Percentiles rank a stretch among this genome's conserved stretches.
phyloP scores from a whole-genome alignment of 2,797 vertebrate genomes.

The Pristis pectinata region DNA sequence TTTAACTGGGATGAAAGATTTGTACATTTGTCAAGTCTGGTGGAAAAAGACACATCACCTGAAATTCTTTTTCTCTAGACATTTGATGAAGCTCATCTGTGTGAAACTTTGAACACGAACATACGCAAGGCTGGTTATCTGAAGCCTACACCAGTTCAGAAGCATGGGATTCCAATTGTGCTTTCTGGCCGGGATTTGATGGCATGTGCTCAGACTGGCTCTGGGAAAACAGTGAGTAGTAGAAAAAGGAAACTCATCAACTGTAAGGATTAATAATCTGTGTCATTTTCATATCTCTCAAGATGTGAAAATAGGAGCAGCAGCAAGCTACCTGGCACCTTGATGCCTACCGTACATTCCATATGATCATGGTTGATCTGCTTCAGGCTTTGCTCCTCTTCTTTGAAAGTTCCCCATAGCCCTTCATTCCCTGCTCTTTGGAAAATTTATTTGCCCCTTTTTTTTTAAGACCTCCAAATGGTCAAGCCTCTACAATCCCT shows the following conservation, averaged over 20 bases:
- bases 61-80: slow-evolving; percentile 53
- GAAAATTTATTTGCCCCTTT: too few species aligned
- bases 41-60: not conserved
- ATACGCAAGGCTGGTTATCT: slow-evolving; percentile 76
- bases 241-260: not conserved
- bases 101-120: slow-evolving; percentile 69
- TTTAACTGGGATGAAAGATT: not conserved
- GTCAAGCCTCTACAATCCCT: too few species aligned
- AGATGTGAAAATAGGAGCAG: too few species aligned
- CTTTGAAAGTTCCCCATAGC: too few species aligned
- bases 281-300: not conserved
- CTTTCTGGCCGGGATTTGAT: slow-evolving; percentile 81
- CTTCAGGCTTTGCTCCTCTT: too few species aligned
- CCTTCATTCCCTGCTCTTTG: too few species aligned
- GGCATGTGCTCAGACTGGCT: slow-evolving; percentile 95
- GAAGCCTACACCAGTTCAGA: slow-evolving; percentile 91
- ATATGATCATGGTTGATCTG: too few species aligned
- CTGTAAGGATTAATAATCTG: not conserved
- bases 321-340: too few species aligned
- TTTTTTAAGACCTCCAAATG: too few species aligned
- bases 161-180: slow-evolving; percentile 86
- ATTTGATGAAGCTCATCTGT: slow-evolving; percentile 76
- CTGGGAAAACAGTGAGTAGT: slow-evolving; percentile 85
- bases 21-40: not conserved
- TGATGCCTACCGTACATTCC: too few species aligned